Base-by-base conservation (phyloP, 2,113 vertebrate species). In the crab-eating macaque (Macaca fascicularis) region DNA sequence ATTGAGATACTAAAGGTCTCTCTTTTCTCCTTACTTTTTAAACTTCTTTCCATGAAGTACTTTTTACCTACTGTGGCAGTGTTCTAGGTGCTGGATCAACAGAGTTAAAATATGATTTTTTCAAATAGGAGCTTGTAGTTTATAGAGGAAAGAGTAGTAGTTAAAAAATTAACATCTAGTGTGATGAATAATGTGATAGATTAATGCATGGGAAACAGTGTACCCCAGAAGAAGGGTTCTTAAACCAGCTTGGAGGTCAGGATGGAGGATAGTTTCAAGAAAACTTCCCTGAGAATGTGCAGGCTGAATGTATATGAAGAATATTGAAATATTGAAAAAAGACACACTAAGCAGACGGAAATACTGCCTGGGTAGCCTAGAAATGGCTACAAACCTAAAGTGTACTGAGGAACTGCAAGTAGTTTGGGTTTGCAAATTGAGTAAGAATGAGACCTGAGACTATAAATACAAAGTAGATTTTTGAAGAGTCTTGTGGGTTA, bases 1-100 rank as follows among this genome's bases (percentile, higher is more conserved):
- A 78, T 74, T 40, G 69, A 83, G 40, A 57, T 84, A 14, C 32
- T 76, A 80, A 88, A n/a, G 1, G 2, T 89, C 10, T 91, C 61
- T 40, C 7, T 35, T 81, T 75, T n/a, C 19, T 40, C 11, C 6
- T 82, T 57, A 12, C 20, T 61, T 35, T 79, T 27, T 32, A 35
- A 38, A 50, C 43, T 72, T 83, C 2, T 87, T 69, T 20, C 57
- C 14, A 70, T 57, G 69, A 40, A 96, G 45, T 14, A 69, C 30
- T n/a, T 69, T 87, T 52, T 92, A 32, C 25, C 4, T 64, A 9
- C 30, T 76, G 50, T 80, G 50, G 20, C 12, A 50, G 48, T 79
- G 69, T 95, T 93, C 55, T 92, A 79, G 38, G 22, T 93, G 17
- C n/a, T 93, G 43, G n/a, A 48, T 80, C 35, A 92, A 48, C 67